Evolutionary conservation across 1,140 invertebrate genomes (phyloP).

Genomic region (Heliothis subflexa): DNA sequence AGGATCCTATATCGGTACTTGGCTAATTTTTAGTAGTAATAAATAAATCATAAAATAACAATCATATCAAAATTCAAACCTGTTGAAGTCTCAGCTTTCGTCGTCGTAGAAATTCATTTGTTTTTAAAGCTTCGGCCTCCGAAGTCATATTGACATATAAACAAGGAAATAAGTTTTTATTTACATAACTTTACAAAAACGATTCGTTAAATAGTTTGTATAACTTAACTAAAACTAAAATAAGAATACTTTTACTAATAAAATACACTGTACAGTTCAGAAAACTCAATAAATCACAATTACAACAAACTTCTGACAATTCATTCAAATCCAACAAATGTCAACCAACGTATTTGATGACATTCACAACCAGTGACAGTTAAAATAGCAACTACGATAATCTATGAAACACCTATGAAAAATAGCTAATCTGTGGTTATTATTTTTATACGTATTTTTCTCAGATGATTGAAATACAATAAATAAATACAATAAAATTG

Average conservation of each 20-base stretch:
- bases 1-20: constrained; percentile 20
- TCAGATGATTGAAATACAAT: too few relatives aligned
- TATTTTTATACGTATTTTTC: too few relatives aligned
- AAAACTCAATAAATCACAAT: too few relatives aligned
- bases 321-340: constrained; percentile 39
- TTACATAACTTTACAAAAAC: constrained; percentile 24
- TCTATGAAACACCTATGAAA: too few relatives aligned
- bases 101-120: constrained; percentile 82
- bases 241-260: background rate
- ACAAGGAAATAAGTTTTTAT: constrained; percentile 32
- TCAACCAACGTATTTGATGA: constrained; percentile 42
- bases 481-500: too few relatives aligned
- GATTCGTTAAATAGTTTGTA: background rate
- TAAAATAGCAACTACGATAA: background rate
- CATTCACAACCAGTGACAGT: background rate
- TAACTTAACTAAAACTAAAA: background rate
- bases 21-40: constrained; percentile 27
- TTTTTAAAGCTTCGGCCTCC: constrained; percentile 74
- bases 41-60: constrained; percentile 38
- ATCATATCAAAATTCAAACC: constrained; percentile 66
- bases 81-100: constrained; percentile 83
- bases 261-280: too few relatives aligned
- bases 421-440: background rate
- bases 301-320: background rate
- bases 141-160: constrained; percentile 75